A percentile compares a stretch with the other conserved stretches of the same genome.
These are phyloP conservation scores for Drosophila vallismaia DNA, from an alignment of 2,888 invertebrate species.

Conservation along the genomic window DNA sequence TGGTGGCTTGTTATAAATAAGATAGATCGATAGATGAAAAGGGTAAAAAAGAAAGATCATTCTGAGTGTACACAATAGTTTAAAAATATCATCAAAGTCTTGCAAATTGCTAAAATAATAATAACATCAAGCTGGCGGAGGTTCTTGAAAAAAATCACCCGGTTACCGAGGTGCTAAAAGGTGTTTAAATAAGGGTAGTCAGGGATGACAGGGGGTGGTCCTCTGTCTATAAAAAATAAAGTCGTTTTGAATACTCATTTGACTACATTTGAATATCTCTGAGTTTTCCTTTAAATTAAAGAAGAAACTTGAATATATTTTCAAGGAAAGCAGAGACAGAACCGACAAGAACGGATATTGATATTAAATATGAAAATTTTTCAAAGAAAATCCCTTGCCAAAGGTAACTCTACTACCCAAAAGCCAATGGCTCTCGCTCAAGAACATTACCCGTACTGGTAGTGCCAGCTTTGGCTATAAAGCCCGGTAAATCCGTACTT, in stretches of 20 bases:
- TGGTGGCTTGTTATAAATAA: constrained; percentile 29
- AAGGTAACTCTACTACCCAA: constrained; percentile 5
- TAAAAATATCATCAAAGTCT: constrained; percentile 54
- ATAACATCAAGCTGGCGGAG: constrained; percentile 48
- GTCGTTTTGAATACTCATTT: neutral
- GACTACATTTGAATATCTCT: no score
- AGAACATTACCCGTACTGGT: constrained; percentile 26
- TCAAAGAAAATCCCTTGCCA: constrained; percentile 10
- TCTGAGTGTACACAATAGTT: constrained; percentile 46
- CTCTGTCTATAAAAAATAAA: neutral
- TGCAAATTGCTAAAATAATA: constrained; percentile 70
- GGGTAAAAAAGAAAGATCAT: constrained; percentile 34
- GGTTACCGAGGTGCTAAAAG: constrained; percentile 48
- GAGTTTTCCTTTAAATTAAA: no score
- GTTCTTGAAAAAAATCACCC: constrained; percentile 30
- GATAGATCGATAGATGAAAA: constrained; percentile 11
- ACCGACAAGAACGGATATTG: neutral
- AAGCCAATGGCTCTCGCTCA: constrained; percentile 26
- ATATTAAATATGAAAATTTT: constrained; percentile 9
- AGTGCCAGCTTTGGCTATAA: constrained; percentile 25
- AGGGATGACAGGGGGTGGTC: neutral
- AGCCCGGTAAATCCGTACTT: constrained; percentile 25
- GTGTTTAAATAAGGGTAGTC: constrained; percentile 43
- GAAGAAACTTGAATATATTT: no score
- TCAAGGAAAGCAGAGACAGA: neutral